Conservation (phyloP, 2,113 vertebrate genomes). For the Emydura subglobosa region DNA sequence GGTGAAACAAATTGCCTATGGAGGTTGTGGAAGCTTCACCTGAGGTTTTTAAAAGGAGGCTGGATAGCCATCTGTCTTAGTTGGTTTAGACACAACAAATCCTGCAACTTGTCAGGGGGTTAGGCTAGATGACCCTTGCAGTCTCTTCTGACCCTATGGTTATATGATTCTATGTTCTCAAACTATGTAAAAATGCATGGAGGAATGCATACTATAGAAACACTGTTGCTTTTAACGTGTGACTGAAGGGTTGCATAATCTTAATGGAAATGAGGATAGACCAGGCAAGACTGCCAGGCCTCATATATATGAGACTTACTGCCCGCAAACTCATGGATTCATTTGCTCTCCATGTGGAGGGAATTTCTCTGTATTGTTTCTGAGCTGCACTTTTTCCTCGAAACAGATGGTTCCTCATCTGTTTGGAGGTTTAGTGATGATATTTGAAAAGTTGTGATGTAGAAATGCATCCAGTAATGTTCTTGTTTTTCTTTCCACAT, state of each 20-base stretch:
- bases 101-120: no score
- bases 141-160: neutral
- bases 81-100: no score
- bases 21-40: no score
- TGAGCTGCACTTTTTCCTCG: neutral
- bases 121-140: no score
- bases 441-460: neutral
- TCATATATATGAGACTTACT: neutral
- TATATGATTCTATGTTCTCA: neutral
- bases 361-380: neutral
- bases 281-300: neutral
- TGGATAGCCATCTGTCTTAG: no score
- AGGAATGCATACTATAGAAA: neutral
- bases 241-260: neutral
- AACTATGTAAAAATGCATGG: neutral
- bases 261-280: neutral
- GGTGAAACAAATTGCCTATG: no score
- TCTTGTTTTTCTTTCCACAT: neutral
- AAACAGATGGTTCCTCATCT: no score
- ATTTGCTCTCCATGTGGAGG: neutral
- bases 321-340: neutral
- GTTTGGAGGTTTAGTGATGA: neutral
- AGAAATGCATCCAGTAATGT: neutral
- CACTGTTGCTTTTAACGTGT: no score
- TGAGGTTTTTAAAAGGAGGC: no score